Evolutionary conservation across 2,888 invertebrate genomes (phyloP).

Genomic region (Nemoura dubitans): DNA sequence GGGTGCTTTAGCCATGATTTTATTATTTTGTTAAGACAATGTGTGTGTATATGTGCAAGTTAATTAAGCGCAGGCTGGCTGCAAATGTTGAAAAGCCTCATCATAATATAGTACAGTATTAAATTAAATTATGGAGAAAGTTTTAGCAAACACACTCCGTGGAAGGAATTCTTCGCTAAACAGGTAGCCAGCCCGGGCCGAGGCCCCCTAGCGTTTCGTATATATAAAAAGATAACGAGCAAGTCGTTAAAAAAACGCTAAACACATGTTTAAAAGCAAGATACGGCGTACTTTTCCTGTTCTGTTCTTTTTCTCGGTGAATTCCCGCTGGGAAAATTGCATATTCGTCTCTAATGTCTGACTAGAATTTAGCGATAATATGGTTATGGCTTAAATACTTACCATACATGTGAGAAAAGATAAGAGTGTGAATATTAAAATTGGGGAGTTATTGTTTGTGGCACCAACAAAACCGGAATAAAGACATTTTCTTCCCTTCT

Average conservation of each 20-base stretch:
- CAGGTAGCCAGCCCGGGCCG: background rate
- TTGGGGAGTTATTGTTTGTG: too few relatives aligned
- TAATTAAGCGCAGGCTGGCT: background rate
- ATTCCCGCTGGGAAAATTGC: background rate
- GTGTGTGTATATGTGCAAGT: background rate
- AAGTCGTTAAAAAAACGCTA: background rate
- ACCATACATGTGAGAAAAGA: too few relatives aligned
- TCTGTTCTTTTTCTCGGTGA: background rate
- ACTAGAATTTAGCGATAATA: too few relatives aligned
- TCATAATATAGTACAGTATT: background rate
- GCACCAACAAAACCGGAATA: too few relatives aligned
- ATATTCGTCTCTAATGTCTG: background rate
- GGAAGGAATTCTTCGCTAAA: background rate
- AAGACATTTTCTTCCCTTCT: too few relatives aligned
- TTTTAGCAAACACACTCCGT: background rate
- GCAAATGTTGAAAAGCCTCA: background rate
- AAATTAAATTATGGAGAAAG: background rate
- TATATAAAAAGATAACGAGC: background rate
- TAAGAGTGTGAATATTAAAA: too few relatives aligned
- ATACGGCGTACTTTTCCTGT: too few relatives aligned
- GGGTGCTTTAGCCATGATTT: background rate
- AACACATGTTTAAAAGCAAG: background rate
- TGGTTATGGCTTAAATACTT: too few relatives aligned
- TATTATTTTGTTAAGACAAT: background rate
- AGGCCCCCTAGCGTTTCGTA: background rate